Evolutionary conservation across 2,113 vertebrate genomes (phyloP), one percentile per base, ranked within the genome.

Genomic region (Glaucidium brasilianum): DNA sequence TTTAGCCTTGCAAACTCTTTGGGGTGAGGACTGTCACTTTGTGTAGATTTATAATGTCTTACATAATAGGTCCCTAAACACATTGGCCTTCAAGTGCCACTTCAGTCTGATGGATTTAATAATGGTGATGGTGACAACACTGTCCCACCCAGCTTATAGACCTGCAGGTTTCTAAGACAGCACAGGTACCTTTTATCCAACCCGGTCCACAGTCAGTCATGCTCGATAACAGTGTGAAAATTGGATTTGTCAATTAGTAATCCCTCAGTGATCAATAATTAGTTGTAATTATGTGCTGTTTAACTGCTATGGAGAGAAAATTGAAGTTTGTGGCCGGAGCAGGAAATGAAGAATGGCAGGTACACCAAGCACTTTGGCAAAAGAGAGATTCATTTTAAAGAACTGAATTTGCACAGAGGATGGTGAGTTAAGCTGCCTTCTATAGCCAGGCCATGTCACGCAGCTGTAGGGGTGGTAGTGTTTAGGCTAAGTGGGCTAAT

Each of bases 181-280:
- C 6, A 3, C 88, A 78, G 90, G 76, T 53, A 12, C 37, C 41
- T 43, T 27, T 25, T 25, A 82, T 91, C 72, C 77, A 45, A 63
- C 15, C 49, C 0, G 4, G 45, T 39, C 68, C 55, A 13, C 29
- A 52, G 69, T 30, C 94, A 84, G 85, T 97, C 94, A 77, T 26
- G 94, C 95, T 95, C 58, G 71, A 37, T 82, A 81, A 73, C 75
- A 52, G 68, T 5, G 85, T 91, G 95, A 66, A 96, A 97, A 97
- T 95, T 95, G 88, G 85, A 97, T 97, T 97, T 97, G 97, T 97
- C 97, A 97, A 97, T 95, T 77, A 10, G 95, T 94, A 95, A 97
- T 95, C 80, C 97, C 94, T 95, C 45, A 15, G 92, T 95, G 96
- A 97, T 97, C 94, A 3, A 95, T 97, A 95, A 97, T 97, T 97